Evolutionary conservation across 1,140 invertebrate species (phyloP).

Genomic region (Megalopta genalis): DNA sequence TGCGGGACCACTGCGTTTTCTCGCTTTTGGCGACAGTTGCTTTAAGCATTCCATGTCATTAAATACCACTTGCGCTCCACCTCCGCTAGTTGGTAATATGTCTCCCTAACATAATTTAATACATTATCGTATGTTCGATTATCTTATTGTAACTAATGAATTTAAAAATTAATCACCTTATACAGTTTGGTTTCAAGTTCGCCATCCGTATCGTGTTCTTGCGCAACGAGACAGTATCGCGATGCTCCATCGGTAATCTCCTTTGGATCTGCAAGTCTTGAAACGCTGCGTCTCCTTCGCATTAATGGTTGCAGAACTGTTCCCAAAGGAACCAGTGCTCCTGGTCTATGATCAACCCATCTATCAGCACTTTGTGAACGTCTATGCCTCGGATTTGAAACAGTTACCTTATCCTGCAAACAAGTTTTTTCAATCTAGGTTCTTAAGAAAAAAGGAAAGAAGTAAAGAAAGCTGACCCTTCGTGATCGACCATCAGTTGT

Average conservation of each 20-base stretch:
- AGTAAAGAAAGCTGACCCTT: constrained; percentile 57
- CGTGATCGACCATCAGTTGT: constrained; percentile 68
- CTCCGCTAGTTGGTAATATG: constrained; percentile 93
- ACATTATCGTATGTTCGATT: constrained; percentile 8
- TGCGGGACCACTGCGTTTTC: constrained; percentile 72
- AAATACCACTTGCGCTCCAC: constrained; percentile 97
- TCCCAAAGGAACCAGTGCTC: constrained; percentile 85
- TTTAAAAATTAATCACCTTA: constrained; percentile 83
- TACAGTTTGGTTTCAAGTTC: constrained; percentile 95
- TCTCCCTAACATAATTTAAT: constrained; percentile 84
- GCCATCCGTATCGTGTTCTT: constrained; percentile 94
- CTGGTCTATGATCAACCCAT: constrained; percentile 95
- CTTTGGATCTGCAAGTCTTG: constrained; percentile 85
- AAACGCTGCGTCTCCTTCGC: constrained; percentile 90
- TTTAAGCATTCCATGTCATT: constrained; percentile 96
- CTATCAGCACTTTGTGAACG: constrained; percentile 89
- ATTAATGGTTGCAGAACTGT: constrained; percentile 94
- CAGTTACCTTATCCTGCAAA: constrained; percentile 76
- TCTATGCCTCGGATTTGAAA: constrained; percentile 87
- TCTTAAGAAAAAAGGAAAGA: neutral
- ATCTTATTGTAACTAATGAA: neutral
- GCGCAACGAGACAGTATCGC: constrained; percentile 95
- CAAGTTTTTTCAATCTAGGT: constrained; percentile 31
- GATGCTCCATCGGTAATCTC: constrained; percentile 82
- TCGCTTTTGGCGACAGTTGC: constrained; percentile 87